These are phyloP conservation scores for Callionymus lyra DNA, from an alignment of 2,113 vertebrate genomes.

Conservation along the genomic window DNA sequence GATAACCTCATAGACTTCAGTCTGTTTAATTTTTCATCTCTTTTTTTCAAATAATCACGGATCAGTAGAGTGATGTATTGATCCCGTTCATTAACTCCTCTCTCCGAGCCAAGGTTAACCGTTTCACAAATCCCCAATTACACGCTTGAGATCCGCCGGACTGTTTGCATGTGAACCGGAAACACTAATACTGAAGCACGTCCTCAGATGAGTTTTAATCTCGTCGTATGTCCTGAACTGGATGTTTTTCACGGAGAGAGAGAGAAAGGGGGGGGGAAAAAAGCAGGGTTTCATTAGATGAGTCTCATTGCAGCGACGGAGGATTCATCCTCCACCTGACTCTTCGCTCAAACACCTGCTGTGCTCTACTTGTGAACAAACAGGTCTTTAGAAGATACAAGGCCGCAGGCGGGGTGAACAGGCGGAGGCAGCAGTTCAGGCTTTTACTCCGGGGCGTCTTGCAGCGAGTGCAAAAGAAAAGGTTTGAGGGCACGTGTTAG, in stretches of 20 bases:
- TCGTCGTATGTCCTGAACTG: too few relatives aligned
- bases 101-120: conserved; percentile 93
- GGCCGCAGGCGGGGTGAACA: conserved; percentile 54
- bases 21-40: conserved; percentile 98
- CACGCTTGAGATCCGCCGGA: conserved; percentile 72
- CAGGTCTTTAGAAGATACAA: conserved; percentile 53
- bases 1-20: conserved; percentile 90
- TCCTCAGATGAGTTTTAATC: too few relatives aligned
- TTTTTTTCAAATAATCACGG: conserved; percentile 99
- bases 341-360: conserved; percentile 57
- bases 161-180: conserved; percentile 64
- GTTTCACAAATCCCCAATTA: conserved; percentile 94
- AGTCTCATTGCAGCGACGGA: conserved; percentile 36
- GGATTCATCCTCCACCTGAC: conserved; percentile 45
- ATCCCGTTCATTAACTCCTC: conserved; percentile 97
- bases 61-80: conserved; percentile 96
- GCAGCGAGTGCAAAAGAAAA: conserved; percentile 33
- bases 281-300: conserved; percentile 54
- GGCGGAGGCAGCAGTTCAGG: conserved; percentile 42
- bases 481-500: conserved; percentile 38
- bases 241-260: too few relatives aligned
- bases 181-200: too few relatives aligned
- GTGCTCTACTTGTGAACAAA: conserved; percentile 57
- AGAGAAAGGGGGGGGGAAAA: too few relatives aligned
- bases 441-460: conserved; percentile 40